phyloP scores from a whole-genome alignment of 2,113 vertebrate species.

The Amphiprion percula region DNA sequence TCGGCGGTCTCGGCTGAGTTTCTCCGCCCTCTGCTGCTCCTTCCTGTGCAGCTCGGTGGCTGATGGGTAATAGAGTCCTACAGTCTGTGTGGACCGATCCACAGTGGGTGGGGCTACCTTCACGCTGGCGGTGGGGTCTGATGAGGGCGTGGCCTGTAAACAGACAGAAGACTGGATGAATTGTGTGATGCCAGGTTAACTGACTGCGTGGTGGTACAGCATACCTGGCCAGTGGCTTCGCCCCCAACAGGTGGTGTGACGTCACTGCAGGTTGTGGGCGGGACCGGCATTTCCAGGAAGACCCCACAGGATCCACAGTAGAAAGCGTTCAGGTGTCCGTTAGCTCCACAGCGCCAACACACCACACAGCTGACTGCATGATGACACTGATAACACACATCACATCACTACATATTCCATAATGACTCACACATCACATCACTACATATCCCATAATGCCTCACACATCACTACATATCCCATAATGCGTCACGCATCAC shows the following conservation, averaged over 20 bases:
- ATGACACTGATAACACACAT: conserved; percentile 73
- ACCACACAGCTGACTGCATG: conserved; percentile 73
- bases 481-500: too few relatives aligned
- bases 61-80: conserved; percentile 93
- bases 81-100: conserved; percentile 89
- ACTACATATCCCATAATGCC: too few relatives aligned
- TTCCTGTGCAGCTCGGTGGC: conserved; percentile 85
- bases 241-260: conserved; percentile 18
- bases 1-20: conserved; percentile 84
- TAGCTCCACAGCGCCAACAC: conserved; percentile 88
- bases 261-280: conserved; percentile 37
- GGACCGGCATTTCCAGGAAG: conserved; percentile 77
- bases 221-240: neutral
- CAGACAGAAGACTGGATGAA: neutral
- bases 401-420: conserved; percentile 31
- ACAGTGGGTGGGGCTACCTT: conserved; percentile 60
- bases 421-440: conserved; percentile 16
- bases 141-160: conserved; percentile 42
- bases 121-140: conserved; percentile 32
- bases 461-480: too few relatives aligned
- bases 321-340: conserved; percentile 81
- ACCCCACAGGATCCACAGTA: conserved; percentile 89
- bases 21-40: conserved; percentile 77
- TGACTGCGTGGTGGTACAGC: neutral
- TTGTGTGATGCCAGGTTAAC: neutral